Evolutionary conservation across 2,888 invertebrate species (phyloP).

Genomic region (Pogonocherus hispidulus): DNA sequence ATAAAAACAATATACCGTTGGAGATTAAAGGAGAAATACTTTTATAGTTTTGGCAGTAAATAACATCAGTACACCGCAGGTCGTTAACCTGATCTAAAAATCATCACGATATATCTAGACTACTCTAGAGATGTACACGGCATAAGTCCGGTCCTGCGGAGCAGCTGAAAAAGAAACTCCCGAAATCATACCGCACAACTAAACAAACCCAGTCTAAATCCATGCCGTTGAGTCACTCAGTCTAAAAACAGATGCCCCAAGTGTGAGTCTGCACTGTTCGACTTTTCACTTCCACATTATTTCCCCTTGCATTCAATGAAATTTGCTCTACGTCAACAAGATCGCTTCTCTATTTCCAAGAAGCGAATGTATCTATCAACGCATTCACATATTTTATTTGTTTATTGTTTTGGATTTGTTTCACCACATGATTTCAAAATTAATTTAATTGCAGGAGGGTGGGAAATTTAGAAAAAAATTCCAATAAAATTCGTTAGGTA

Average conservation of each 20-base stretch:
- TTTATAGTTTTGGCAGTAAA: not conserved
- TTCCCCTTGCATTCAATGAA: slow-evolving; percentile 11
- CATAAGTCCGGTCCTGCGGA: slow-evolving; percentile 38
- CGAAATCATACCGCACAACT: slow-evolving; percentile 54
- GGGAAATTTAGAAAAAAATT: too few species aligned
- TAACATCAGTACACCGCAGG: not conserved
- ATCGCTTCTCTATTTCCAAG: slow-evolving; percentile 14
- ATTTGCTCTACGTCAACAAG: slow-evolving; percentile 16
- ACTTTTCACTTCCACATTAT: slow-evolving; percentile 32
- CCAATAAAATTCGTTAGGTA: too few species aligned
- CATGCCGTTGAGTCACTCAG: slow-evolving; percentile 58
- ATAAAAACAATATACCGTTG: not conserved
- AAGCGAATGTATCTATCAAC: slow-evolving; percentile 7
- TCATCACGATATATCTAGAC: not conserved
- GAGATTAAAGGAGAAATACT: not conserved
- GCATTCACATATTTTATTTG: slow-evolving; percentile 22
- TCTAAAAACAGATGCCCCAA: slow-evolving; percentile 60
- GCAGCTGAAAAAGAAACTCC: slow-evolving; percentile 50
- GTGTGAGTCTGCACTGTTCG: slow-evolving; percentile 32
- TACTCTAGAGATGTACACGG: too few species aligned
- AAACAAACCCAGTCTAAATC: slow-evolving; percentile 64
- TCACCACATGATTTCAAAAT: not conserved
- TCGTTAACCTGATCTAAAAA: not conserved
- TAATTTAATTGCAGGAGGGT: too few species aligned
- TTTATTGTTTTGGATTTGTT: slow-evolving; percentile 24